phyloP scores from a whole-genome alignment of 2,797 vertebrate genomes.

The Gadopsis bispinosus region DNA sequence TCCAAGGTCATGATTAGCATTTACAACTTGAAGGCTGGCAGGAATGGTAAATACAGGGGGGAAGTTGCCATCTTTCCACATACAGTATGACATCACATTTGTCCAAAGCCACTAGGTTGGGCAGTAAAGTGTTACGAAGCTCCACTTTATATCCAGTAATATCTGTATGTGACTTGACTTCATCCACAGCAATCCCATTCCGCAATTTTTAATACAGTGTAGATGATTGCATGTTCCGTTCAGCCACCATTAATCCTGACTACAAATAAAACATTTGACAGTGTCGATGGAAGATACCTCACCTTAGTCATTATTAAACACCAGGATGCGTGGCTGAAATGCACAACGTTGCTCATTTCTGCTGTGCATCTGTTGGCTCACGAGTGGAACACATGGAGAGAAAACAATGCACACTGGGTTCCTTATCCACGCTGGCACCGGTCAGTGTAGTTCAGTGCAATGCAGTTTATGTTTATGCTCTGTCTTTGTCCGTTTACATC shows the following conservation, averaged over 20 bases:
- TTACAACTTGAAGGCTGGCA: neutral
- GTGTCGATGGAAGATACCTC: neutral
- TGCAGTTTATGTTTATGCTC: neutral
- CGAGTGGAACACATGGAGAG: neutral
- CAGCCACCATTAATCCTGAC: conserved; percentile 9
- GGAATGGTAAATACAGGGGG: neutral
- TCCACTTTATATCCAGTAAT: conserved; percentile 1
- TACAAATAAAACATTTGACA: neutral
- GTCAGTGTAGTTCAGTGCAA: neutral
- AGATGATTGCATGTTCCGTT: conserved; percentile 25
- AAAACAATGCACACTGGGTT: neutral
- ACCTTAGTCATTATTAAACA: neutral
- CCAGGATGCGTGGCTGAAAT: neutral
- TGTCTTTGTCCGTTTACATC: neutral
- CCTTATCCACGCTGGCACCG: neutral
- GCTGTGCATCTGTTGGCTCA: neutral
- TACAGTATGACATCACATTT: neutral
- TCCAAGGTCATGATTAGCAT: neutral
- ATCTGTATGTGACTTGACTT: neutral
- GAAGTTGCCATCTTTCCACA: neutral
- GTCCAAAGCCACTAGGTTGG: neutral
- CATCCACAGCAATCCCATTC: neutral
- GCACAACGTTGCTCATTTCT: neutral
- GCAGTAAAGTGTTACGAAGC: neutral
- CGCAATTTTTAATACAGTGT: conserved; percentile 7